Evolutionary conservation across 2,888 invertebrate genomes (phyloP), one percentile per base, ranked within the genome.

Genomic region (Rotaria socialis): DNA sequence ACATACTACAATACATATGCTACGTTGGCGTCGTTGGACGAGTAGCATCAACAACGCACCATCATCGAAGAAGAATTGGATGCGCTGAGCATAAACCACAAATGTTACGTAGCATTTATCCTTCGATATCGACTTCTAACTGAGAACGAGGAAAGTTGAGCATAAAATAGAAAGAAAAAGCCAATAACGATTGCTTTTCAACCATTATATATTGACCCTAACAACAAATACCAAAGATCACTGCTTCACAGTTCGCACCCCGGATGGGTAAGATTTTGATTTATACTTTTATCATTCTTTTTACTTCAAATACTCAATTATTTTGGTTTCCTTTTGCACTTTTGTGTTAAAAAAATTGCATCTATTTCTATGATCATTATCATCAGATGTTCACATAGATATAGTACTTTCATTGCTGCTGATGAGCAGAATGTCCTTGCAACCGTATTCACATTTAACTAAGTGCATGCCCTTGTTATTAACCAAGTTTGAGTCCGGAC

Each of bases 51-150:
- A 35, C 67, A 67, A 67, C 67, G 35, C 35, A 67, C 35, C 67
- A 67, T 35, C 35, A 67, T 35, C 19, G 67, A 67, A 14, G 35
- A 80, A 80, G 24, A 7, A 80, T 47, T 80, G 80, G 80, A n/a
- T 80, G 80, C n/a, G 47, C n/a, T 80, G 67, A 67, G 43, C 80
- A 80, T 47, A 80, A 47, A 22, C 11, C 35, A 47, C 80, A 80
- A 80, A 80, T 80, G 80, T 80, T 80, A 80, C 80, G 80, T 47
- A 67, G 67, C 19, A n/a, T 80, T 80, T 80, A 80, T 80, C 80
- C 80, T 80, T 80, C 47, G 47, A 80, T n/a, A 80, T 47, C 47
- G 8, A 47, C 67, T 35, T 35, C 35, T 67, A 67, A 67, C 67
- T 67, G 67, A 67, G 67, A 67, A 67, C 67, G 35, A 67, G 67